phyloP scores from a whole-genome alignment of 2,113 vertebrate genomes.

The Chrysemys picta region DNA sequence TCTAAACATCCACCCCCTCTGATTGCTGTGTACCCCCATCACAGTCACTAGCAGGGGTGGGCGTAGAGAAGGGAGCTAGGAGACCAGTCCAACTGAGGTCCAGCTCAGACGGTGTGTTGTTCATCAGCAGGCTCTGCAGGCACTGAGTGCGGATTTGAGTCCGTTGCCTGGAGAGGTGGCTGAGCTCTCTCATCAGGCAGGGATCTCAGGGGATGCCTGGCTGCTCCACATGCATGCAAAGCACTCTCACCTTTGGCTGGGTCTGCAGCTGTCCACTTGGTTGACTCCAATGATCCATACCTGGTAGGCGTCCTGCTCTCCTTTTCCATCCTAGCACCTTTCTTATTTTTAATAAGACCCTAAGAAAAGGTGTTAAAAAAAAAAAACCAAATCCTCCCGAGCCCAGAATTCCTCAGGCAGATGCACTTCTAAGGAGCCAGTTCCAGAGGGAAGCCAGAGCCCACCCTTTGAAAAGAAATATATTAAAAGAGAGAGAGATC shows the following conservation, averaged over 20 bases:
- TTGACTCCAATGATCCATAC: conserved; percentile 84
- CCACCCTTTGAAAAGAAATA: background rate
- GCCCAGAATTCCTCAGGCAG: background rate
- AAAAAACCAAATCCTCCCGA: background rate
- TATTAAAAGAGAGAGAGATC: background rate
- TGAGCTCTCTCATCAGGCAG: background rate
- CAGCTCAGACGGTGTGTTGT: background rate
- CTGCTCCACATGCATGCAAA: background rate
- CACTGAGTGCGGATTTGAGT: background rate
- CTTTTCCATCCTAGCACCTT: conserved; percentile 76
- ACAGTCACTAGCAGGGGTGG: background rate
- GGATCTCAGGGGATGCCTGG: background rate
- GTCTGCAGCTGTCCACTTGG: conserved; percentile 75
- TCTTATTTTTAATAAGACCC: background rate
- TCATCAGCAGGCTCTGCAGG: background rate
- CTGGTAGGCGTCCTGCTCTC: conserved; percentile 72
- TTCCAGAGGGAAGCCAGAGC: background rate
- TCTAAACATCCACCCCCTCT: background rate
- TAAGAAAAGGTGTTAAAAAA: too few species aligned
- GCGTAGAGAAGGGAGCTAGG: background rate
- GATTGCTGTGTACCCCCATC: background rate
- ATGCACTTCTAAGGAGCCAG: background rate
- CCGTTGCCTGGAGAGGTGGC: background rate
- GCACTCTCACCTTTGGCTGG: conserved; percentile 76
- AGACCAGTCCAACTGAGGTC: background rate